Base-by-base conservation (phyloP, 2,888 invertebrate genomes). In the Cantharis flavilabris region DNA sequence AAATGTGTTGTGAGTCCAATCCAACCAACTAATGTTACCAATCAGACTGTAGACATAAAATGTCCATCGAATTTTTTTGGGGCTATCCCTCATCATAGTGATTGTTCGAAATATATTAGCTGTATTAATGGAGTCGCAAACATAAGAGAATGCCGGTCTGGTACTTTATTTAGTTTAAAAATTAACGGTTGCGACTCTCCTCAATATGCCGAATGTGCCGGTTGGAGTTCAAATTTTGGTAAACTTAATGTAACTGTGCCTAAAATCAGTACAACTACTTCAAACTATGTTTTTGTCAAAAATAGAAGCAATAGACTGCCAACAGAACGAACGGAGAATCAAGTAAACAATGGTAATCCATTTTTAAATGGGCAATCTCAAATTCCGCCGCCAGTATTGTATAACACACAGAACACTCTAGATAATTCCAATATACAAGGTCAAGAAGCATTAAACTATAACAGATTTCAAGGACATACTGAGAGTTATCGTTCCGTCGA, bases 71-170 rank as follows among this genome's bases (percentile, higher is more conserved):
- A 89, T 7, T 86, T 89, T 14, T 89, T 85, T 64, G 93, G 93
- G 0, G 82, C 92, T 9, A 86, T 91, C 26, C 90, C 92, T 0
- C 92, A 93, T 86, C 92, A 92, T 3, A 86, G 86, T 0, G 91
- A 93, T 77, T 94, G 94, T 81, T 88, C 89, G 0, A 92, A 92
- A 83, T 94, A 91, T 83, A 85, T 93, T 5, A 91, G 91, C 81
- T 94, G 94, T 83, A 90, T 89, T 20, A 88, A 91, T 80, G 93
- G 93, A 0, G 83, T 84, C 4, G 87, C 88, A 20, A 88, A 90
- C 9, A 87, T 91, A 3, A 90, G 91, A 88, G 87, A 88, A 71
- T 94, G 94, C 84, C 91, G 91, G 2, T 91, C 92, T 0, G 93
- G 93, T 33, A 92, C 92, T 0, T 89, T 91, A 0, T 93, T 91